A percentile compares a stretch with the other conserved stretches of the same genome.
These are phyloP conservation scores for Vombatus ursinus DNA, from an alignment of 2,113 vertebrate genomes.

Conservation along the genomic window DNA sequence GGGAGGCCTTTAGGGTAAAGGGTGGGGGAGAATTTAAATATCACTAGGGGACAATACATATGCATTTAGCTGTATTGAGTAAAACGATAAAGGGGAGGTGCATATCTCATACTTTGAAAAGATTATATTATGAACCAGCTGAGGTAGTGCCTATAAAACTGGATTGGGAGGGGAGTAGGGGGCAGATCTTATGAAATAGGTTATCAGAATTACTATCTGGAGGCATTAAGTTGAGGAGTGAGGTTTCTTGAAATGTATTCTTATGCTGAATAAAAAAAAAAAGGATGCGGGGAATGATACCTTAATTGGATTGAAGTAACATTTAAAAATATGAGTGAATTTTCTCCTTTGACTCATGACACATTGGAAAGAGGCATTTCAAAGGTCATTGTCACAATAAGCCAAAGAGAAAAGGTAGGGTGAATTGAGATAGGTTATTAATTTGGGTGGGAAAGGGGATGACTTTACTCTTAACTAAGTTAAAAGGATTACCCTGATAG, in stretches of 20 bases:
- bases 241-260: slow-evolving; percentile 3
- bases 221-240: slow-evolving; percentile 25
- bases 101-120: background rate
- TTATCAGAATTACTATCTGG: background rate
- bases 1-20: slow-evolving; percentile 15
- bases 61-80: slow-evolving; percentile 29
- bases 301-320: background rate
- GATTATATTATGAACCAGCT: slow-evolving; percentile 6
- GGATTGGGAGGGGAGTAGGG: background rate
- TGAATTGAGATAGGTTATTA: slow-evolving; percentile 18
- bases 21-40: slow-evolving; percentile 16
- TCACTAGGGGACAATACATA: slow-evolving; percentile 1
- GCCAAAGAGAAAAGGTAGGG: slow-evolving; percentile 29
- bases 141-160: background rate
- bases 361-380: slow-evolving; percentile 35
- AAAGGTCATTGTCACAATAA: slow-evolving; percentile 18
- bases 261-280: slow-evolving; percentile 39
- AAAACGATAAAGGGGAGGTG: slow-evolving; percentile 27
- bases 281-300: background rate
- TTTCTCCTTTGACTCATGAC: slow-evolving; percentile 53
- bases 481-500: slow-evolving; percentile 19
- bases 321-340: background rate
- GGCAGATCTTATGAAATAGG: slow-evolving; percentile 14
- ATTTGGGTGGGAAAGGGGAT: background rate
- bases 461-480: background rate